phyloP scores from a whole-genome alignment of 2,888 invertebrate species.

The Drosophila anceps region DNA sequence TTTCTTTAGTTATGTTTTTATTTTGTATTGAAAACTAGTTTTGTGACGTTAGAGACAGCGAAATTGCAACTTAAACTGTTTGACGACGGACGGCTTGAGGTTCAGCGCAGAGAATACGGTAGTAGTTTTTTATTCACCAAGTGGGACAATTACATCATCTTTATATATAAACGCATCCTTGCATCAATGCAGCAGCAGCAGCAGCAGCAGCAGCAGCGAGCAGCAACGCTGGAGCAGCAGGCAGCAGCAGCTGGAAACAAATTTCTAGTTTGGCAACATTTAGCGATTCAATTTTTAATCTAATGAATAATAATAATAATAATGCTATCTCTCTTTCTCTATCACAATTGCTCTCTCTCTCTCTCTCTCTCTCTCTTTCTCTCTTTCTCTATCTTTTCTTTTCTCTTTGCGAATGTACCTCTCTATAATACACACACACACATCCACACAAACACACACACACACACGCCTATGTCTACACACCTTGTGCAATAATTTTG shows the following conservation, averaged over 20 bases:
- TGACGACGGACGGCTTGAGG: slow-evolving; percentile 67
- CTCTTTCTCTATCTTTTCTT: slow-evolving; percentile 23
- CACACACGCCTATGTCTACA: background rate
- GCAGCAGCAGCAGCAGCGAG: slow-evolving; percentile 28
- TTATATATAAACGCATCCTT: slow-evolving; percentile 30
- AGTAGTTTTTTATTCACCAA: slow-evolving; percentile 85
- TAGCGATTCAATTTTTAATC: slow-evolving; percentile 8
- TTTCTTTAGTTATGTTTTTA: slow-evolving; percentile 3
- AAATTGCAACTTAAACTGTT: slow-evolving; percentile 43
- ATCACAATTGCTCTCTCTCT: slow-evolving; percentile 9
- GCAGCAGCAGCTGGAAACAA: slow-evolving; percentile 33
- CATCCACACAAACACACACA: slow-evolving; percentile 5
- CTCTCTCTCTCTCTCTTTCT: slow-evolving; percentile 24
- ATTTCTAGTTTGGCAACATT: slow-evolving; percentile 31
- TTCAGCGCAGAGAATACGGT: slow-evolving; percentile 85
- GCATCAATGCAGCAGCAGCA: slow-evolving; percentile 42
- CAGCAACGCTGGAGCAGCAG: slow-evolving; percentile 31
- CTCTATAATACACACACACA: background rate
- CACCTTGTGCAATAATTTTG: slow-evolving; percentile 28
- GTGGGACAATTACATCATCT: slow-evolving; percentile 30
- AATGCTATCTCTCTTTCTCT: slow-evolving; percentile 25
- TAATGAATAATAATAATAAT: slow-evolving; percentile 14
- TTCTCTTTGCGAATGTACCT: slow-evolving; percentile 7
- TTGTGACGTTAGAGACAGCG: slow-evolving; percentile 28
- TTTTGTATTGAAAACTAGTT: slow-evolving; percentile 21